Evolutionary conservation across 1,140 invertebrate species (phyloP).

Genomic region (Littorina saxatilis): DNA sequence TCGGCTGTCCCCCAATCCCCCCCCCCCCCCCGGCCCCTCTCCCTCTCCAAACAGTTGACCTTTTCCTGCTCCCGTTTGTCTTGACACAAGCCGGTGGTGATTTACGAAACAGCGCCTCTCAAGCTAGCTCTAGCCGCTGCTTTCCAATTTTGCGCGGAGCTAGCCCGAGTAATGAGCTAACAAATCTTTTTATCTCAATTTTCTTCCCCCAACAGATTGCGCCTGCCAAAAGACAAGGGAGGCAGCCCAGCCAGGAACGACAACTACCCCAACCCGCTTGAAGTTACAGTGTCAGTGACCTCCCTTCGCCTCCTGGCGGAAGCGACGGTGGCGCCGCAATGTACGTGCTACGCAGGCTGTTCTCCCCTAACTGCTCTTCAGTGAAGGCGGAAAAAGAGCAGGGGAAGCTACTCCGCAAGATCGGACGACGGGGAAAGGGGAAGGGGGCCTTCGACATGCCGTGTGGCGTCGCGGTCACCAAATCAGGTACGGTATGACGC

Average conservation of each 20-base stretch:
- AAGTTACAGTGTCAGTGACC: background rate
- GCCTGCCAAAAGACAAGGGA: background rate
- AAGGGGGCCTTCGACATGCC: slow-evolving; percentile 69
- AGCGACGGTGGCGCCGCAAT: slow-evolving; percentile 14
- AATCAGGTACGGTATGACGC: slow-evolving; percentile 57
- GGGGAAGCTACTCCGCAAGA: slow-evolving; percentile 57
- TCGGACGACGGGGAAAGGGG: slow-evolving; percentile 60
- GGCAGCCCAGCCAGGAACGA: background rate
- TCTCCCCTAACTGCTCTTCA: slow-evolving; percentile 17
- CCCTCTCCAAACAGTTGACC: too few relatives aligned
- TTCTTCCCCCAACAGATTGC: background rate
- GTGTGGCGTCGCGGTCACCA: slow-evolving; percentile 65
- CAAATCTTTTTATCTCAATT: background rate
- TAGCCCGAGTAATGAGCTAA: background rate
- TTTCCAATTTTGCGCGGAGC: too few relatives aligned
- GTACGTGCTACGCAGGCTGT: slow-evolving; percentile 43
- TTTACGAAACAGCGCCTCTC: too few relatives aligned
- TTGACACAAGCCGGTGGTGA: too few relatives aligned
- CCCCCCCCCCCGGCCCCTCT: too few relatives aligned
- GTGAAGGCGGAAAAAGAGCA: slow-evolving; percentile 47
- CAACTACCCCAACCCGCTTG: background rate
- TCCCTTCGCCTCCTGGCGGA: background rate
- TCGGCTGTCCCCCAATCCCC: too few relatives aligned
- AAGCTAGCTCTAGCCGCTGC: too few relatives aligned
- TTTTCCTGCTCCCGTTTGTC: too few relatives aligned